phyloP scores from a whole-genome alignment of 2,113 vertebrate genomes.

The Ophiodon elongatus region DNA sequence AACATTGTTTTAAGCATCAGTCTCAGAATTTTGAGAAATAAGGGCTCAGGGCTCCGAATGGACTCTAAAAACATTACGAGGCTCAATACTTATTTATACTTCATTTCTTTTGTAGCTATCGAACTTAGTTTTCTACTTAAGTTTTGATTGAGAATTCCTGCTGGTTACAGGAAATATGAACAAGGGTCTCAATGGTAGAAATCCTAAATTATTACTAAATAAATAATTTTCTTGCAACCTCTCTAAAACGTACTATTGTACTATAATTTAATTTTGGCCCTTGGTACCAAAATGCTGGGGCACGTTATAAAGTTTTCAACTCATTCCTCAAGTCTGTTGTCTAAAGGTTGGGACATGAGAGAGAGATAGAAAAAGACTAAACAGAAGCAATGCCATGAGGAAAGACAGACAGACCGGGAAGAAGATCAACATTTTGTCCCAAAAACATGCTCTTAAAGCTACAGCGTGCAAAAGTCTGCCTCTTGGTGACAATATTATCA shows the following conservation, averaged over 20 bases:
- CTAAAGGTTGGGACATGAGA: slow-evolving; percentile 17
- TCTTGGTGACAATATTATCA: slow-evolving; percentile 80
- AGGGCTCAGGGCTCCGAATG: neutral
- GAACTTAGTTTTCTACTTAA: slow-evolving; percentile 23
- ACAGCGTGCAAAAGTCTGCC: slow-evolving; percentile 92
- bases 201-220: neutral
- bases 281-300: slow-evolving; percentile 28
- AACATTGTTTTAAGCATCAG: neutral
- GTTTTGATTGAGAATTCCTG: neutral
- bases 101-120: slow-evolving; percentile 1
- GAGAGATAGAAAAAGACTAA: slow-evolving; percentile 36
- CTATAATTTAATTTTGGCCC: slow-evolving; percentile 20
- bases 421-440: slow-evolving; percentile 82
- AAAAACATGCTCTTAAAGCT: slow-evolving; percentile 95
- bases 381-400: slow-evolving; percentile 51
- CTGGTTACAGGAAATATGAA: slow-evolving; percentile 15
- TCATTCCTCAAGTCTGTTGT: slow-evolving; percentile 39
- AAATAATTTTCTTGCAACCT: slow-evolving; percentile 28
- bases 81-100: neutral
- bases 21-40: slow-evolving; percentile 34
- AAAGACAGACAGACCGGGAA: slow-evolving; percentile 40
- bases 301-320: slow-evolving; percentile 1
- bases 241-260: slow-evolving; percentile 24
- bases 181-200: neutral
- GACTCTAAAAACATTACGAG: slow-evolving; percentile 11